These are phyloP conservation scores for Lapara coniferarum DNA, from an alignment of 2,888 invertebrate species.

Conservation along the genomic window DNA sequence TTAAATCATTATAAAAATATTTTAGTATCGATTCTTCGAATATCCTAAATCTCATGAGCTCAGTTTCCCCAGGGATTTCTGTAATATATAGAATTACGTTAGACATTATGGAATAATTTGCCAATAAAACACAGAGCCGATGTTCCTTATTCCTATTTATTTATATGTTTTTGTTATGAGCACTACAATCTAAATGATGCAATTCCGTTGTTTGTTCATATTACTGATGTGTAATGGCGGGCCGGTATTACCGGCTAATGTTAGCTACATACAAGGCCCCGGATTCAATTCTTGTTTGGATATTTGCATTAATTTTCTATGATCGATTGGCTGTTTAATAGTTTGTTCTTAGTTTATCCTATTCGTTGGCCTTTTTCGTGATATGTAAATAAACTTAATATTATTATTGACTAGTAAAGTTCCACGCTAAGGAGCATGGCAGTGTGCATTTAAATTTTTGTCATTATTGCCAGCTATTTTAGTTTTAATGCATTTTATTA, in stretches of 20 bases:
- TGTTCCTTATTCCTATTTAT: slow-evolving; percentile 10
- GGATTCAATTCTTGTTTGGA: slow-evolving; percentile 20
- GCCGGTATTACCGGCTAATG: slow-evolving; percentile 19
- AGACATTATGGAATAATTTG: not conserved
- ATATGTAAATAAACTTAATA: not conserved
- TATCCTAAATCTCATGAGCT: not conserved
- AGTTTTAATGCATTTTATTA: too few species aligned
- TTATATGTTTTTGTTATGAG: slow-evolving; percentile 16
- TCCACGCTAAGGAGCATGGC: too few species aligned
- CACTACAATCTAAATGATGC: slow-evolving; percentile 18
- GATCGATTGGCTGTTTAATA: slow-evolving; percentile 5
- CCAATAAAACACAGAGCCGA: not conserved
- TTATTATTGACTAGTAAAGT: too few species aligned
- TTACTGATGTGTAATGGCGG: slow-evolving; percentile 14
- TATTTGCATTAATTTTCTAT: slow-evolving; percentile 17
- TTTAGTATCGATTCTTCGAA: not conserved
- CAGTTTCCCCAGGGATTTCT: too few species aligned
- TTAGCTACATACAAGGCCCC: slow-evolving; percentile 14
- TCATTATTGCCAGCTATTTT: too few species aligned
- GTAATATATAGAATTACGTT: not conserved
- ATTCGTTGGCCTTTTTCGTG: not conserved
- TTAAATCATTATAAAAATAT: not conserved
- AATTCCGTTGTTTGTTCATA: slow-evolving; percentile 20
- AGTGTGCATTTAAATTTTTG: too few species aligned
- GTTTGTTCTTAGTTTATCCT: not conserved